Percentiles rank a stretch among this genome's conserved stretches.
These are phyloP conservation scores for Empidonax alnorum DNA, from an alignment of 2,113 vertebrate genomes.

Conservation along the genomic window DNA sequence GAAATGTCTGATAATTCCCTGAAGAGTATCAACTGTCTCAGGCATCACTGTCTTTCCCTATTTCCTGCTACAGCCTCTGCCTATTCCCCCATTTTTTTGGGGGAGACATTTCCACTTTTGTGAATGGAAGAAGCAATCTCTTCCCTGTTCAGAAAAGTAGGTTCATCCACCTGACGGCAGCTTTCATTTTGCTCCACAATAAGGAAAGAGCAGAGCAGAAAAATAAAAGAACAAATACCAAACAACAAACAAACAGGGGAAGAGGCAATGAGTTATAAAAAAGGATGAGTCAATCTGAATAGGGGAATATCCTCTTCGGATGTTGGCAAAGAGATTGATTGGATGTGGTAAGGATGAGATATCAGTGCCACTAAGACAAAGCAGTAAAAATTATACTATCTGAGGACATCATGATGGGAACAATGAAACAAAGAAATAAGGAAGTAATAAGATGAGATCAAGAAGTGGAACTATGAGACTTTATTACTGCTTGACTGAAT, in stretches of 20 bases:
- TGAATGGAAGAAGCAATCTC: background rate
- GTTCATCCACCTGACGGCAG: background rate
- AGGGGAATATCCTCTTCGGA: background rate
- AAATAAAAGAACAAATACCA: background rate
- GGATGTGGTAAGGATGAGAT: background rate
- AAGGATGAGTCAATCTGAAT: background rate
- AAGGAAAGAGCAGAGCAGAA: background rate
- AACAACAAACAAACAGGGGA: background rate
- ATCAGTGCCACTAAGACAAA: background rate
- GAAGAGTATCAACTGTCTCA: background rate
- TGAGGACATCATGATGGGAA: slow-evolving; percentile 5
- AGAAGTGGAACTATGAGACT: background rate
- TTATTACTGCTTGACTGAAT: background rate
- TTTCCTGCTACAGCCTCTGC: background rate
- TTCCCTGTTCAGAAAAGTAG: background rate
- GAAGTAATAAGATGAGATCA: slow-evolving; percentile 25
- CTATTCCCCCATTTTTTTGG: background rate
- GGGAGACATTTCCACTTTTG: background rate
- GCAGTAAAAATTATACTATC: slow-evolving; percentile 10
- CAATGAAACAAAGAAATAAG: background rate
- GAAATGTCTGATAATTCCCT: background rate
- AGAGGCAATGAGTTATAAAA: background rate
- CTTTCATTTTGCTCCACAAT: background rate
- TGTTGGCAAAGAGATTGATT: background rate
- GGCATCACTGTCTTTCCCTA: background rate